Base-by-base conservation (phyloP, 2,113 vertebrate species). In the Sakesphorus luctuosus region DNA sequence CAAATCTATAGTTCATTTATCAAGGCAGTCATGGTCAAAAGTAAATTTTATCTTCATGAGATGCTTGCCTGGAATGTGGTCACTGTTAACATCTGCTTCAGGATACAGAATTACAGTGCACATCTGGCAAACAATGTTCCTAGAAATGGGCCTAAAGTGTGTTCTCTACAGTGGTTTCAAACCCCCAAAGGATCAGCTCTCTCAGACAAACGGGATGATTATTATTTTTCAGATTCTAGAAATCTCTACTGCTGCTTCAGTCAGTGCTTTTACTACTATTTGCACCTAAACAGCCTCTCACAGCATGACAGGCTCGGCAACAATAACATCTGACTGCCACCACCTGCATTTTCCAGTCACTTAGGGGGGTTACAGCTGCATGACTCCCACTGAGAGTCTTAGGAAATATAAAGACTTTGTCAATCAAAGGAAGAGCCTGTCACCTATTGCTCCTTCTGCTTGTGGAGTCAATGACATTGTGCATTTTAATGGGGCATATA, bases 191-290 rank as follows among this genome's bases (percentile, higher is more conserved):
- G 62, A 49, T 66, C 38, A 71, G n/a, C 25, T 18, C 29, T 78
- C 58, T 71, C 68, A 71, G 38, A 78, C 55, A 74, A 85, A 82
- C 36, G 23, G 17, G 15, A 87, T 68, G 36, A 88, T 89, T 8
- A 0, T 69, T 93, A 35, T 69, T 90, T 89, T 91, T 58, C 78
- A 93, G 23, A 73, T 91, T 93, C 77, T 76, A 82, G 93, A 92
- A 91, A 47, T 73, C 69, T 95, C 90, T 93, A 1, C 24, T 65
- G 31, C 53, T 89, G 56, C 66, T 92, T 93, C 62, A 84, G 35
- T 79, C 59, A 89, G 40, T 80, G 68, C 38, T 90, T 86, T 94
- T 93, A 93, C 88, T 95, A 90, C 88, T 90, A 8, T 72, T 92
- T 93, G 65, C 83, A 92, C 85, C 79, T 95, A 58, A 95, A 68